Base-by-base conservation (phyloP, 2,797 vertebrate species). In the Pipistrellus kuhlii region DNA sequence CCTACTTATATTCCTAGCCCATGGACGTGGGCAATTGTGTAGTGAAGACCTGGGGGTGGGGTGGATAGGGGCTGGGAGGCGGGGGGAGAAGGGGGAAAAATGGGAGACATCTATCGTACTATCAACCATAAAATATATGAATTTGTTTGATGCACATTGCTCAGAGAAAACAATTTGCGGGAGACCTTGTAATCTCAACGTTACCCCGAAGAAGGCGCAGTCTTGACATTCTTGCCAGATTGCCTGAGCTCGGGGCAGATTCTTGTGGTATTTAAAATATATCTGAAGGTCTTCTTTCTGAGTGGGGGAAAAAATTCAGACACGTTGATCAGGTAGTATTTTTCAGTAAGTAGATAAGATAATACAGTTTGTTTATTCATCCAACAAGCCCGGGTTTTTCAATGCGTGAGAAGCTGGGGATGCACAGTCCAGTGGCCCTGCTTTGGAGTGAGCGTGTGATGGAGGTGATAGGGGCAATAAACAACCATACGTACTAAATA, bases 241-340 rank as follows among this genome's bases (percentile, higher is more conserved):
- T 73, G 99, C 98, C 97, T 99, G 99, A 30, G 99, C 99, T 80
- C 99, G 98, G 0, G 99, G 99, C 90, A 99, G 99, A 96, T 99
- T 99, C 98, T 99, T 99, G 97, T 99, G 99, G 97, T 99, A 99
- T 97, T 99, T 99, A 97, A 99, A 99, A 97, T 99, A 99, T 97
- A 99, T 98, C 97, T 99, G 99, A 90, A 99, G 98, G 96, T 99
- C 99, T 97, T 99, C 99, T 98, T 99, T 99, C 99, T 99, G 97
- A 93, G 95, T 97, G 82, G 98, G 87, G 48, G 4, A 17, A 96
- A 73, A 96, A 94, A 48, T n/a, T 76, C 91, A 57, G 91, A 80
- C 38, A 86, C 73, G 82, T 69, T 51, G 94, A 73, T 80, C 35
- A 90, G 86, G 57, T 38, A 46, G 17, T 2, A 21, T 71, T 88